Evolutionary conservation across 2,888 invertebrate species (phyloP), one percentile per base, ranked within the genome.

Genomic region (Aplocera efformata): DNA sequence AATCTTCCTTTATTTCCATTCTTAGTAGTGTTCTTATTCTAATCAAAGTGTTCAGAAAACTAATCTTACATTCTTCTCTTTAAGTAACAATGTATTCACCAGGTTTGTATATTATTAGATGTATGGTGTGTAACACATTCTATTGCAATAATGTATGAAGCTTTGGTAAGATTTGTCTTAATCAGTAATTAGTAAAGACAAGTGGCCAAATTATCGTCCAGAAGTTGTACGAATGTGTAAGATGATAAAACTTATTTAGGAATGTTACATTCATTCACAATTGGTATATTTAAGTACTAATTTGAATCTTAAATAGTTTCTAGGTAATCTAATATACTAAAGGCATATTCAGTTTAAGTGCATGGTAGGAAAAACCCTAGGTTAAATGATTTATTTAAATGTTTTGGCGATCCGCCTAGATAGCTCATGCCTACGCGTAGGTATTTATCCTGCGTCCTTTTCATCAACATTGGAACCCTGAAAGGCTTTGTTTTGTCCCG

Each of bases 161-260:
- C 63, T 65, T n/a, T 60, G 59, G 60, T 65, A 56, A 62, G 58
- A 58, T 65, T 67, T 67, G 65, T 67, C 65, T 59, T 60, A 67
- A 65, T 66, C 63, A 67, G 55, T 71, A 71, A 69, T 74, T 65
- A 74, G 58, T 69, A 67, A 75, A 74, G 74, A 83, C 78, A 79
- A 76, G 86, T 76, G 83, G 86, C 86, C 86, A 86, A 86, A 86
- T 83, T 81, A 77, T 76, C 85, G 84, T 85, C 86, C 86, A 83
- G 74, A 52, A 38, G 7, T 43, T 38, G 47, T 51, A 48, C 36
- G 47, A 50, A 42, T 30, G 40, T 47, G 46, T 58, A 58, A 44
- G 46, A 50, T 60, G 56, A 53, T 26, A 26, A 33, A 37, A 36
- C 32, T 3, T 21, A 40, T 36, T 25, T 45, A 42, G 47, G 36